Conservation (phyloP, 2,888 invertebrate genomes). For the Sinelater perroti region DNA sequence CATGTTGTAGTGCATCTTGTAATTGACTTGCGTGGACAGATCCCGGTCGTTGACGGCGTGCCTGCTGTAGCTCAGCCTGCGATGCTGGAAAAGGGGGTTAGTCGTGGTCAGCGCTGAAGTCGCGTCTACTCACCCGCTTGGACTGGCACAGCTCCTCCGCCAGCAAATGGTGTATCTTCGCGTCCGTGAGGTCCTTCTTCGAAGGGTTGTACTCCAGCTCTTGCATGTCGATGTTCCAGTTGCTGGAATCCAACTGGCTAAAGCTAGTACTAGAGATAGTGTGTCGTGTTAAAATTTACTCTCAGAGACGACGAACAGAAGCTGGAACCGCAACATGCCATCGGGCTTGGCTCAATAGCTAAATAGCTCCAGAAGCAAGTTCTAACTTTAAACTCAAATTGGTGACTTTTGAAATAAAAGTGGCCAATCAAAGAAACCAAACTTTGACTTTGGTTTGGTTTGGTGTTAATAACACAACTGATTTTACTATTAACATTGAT, state of each 20-base stretch:
- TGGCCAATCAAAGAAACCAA: no score
- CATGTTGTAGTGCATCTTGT: conserved; percentile 91
- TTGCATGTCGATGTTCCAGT: conserved; percentile 93
- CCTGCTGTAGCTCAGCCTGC: conserved; percentile 88
- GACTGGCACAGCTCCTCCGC: conserved; percentile 91
- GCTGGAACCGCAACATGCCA: no score
- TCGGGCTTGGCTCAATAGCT: no score
- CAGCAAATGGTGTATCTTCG: conserved; percentile 91
- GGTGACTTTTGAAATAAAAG: no score
- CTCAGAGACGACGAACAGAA: no score
- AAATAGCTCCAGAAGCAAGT: no score
- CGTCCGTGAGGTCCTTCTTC: conserved; percentile 91
- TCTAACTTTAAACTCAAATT: no score
- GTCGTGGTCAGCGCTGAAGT: neutral
- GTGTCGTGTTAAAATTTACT: no score
- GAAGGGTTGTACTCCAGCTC: conserved; percentile 93
- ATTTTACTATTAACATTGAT: no score
- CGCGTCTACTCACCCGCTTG: conserved; percentile 73
- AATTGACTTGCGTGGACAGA: conserved; percentile 85
- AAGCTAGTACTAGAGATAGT: conserved; percentile 75
- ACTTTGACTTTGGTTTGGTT: no score
- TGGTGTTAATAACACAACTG: no score
- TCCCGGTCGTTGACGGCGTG: conserved; percentile 91
- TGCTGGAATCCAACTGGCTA: conserved; percentile 84
- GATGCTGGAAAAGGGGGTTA: conserved; percentile 73